Conservation (phyloP, 2,113 vertebrate genomes). For the Cygnus atratus region DNA sequence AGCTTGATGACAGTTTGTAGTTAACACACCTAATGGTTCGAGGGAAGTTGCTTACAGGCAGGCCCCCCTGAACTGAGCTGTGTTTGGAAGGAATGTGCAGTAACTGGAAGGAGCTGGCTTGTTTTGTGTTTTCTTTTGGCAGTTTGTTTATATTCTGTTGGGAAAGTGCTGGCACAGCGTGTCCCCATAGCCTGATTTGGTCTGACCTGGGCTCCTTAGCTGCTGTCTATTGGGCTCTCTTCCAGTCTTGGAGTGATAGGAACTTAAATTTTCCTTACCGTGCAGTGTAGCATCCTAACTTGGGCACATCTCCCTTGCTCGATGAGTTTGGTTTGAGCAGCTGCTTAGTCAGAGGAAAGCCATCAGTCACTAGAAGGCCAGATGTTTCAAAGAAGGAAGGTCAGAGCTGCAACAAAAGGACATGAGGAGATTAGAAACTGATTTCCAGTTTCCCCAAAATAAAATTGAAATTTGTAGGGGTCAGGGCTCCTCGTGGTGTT, state of each 20-base stretch:
- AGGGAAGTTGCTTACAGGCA: neutral
- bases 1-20: neutral
- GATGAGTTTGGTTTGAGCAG: neutral
- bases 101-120: slow-evolving; percentile 22
- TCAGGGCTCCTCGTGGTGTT: neutral
- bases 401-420: neutral
- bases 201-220: neutral
- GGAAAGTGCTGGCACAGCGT: neutral
- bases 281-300: neutral
- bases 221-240: neutral
- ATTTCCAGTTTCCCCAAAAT: neutral
- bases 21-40: neutral
- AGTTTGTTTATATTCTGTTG: neutral
- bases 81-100: neutral
- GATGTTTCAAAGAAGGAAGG: neutral
- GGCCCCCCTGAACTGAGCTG: neutral
- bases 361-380: neutral
- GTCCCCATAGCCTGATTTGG: neutral
- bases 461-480: neutral
- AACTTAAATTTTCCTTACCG: neutral
- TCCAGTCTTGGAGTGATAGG: neutral
- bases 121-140: neutral
- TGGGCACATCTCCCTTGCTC: neutral
- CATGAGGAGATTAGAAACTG: neutral
- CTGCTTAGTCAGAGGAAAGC: neutral